phyloP scores from a whole-genome alignment of 1,140 invertebrate species.

The Brachionus rubens region DNA sequence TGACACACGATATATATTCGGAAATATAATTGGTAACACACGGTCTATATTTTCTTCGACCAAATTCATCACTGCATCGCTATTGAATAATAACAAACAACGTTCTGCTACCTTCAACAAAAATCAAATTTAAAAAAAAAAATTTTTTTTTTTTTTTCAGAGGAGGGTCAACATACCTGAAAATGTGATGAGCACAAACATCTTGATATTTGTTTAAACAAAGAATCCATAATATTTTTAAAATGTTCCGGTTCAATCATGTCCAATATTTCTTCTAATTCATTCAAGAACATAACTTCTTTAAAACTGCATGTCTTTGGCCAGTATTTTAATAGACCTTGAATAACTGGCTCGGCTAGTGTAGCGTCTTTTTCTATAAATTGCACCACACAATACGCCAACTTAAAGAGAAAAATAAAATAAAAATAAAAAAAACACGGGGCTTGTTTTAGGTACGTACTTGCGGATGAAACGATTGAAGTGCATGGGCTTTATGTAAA shows the following conservation, averaged over 20 bases:
- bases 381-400: constrained; percentile 94
- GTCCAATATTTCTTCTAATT: constrained; percentile 64
- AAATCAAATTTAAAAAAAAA: not conserved
- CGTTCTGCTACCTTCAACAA: constrained; percentile 60
- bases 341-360: constrained; percentile 67
- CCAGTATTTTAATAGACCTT: constrained; percentile 63
- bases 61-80: constrained; percentile 64
- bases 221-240: constrained; percentile 62
- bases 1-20: constrained; percentile 89
- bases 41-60: constrained; percentile 62
- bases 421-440: no score
- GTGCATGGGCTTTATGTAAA: constrained; percentile 83
- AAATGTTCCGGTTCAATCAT: constrained; percentile 65
- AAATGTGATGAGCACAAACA: constrained; percentile 65
- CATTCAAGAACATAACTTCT: constrained; percentile 64
- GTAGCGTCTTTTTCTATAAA: constrained; percentile 92
- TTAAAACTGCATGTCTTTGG: constrained; percentile 64
- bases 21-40: constrained; percentile 76
- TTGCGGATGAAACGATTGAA: constrained; percentile 84
- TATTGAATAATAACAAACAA: constrained; percentile 65
- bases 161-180: constrained; percentile 53
- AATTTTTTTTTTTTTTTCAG: not conserved
- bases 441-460: no score
- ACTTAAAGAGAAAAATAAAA: constrained; percentile 46
- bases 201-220: constrained; percentile 63